Evolutionary conservation across 2,888 invertebrate genomes (phyloP), one percentile per base, ranked within the genome.

Genomic region (Drosophila picticornis): DNA sequence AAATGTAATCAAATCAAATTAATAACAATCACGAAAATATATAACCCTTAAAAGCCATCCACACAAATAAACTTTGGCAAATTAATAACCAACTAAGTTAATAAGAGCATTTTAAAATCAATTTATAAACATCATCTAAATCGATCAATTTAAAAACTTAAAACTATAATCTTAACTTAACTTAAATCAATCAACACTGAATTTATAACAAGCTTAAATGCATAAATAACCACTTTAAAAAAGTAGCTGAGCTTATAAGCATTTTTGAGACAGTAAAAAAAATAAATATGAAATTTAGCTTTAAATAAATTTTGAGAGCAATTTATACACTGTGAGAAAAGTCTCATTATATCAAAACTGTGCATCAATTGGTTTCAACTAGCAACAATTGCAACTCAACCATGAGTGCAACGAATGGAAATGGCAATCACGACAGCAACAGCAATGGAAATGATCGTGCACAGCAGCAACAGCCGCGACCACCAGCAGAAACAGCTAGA

Each of bases 351-450:
- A 52, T 58, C 50, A 56, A 27, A 0, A 34, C 27, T 59, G 27
- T 36, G 22, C 22, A 59, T 31, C 31, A 48, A 71, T 53, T 66
- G 77, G 72, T 71, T 71, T 76, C 59, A 72, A 43, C 16, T 9
- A 40, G 27, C 53, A 27, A 76, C 38, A 64, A 53, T 19, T 36
- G 50, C 51, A 51, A 22, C 48, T 38, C 36, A 22, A 68, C 43
- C 55, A 87, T 84, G 84, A 83, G 63, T 65, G 55, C 78, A 32
- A 82, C 80, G 38, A 91, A 85, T 79, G 85, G 80, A 48, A 91
- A 85, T 78, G 85, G 77, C 76, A 81, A 72, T 74, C 69, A n/a
- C 72, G 25, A 40, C 62, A 60, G 68, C 61, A 72, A 43, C 62
- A 46, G 27, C 72, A 66, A 60, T 60, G 56, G 43, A 73, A 74